Evolutionary conservation across 2,888 invertebrate species (phyloP).

Genomic region (Calameuta filiformis): DNA sequence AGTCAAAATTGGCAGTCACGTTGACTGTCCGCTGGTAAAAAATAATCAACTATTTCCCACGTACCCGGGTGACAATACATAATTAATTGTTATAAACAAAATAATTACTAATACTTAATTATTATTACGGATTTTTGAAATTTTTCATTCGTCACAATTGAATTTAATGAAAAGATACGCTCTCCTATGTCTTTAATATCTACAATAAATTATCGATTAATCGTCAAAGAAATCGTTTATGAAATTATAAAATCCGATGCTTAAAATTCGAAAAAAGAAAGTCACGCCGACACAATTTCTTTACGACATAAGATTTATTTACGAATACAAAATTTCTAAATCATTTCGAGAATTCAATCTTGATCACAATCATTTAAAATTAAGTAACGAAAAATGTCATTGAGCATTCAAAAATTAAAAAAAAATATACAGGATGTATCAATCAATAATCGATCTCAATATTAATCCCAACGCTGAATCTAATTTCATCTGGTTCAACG

Average conservation of each 20-base stretch:
- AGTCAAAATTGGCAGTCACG: background rate
- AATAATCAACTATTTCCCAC: background rate
- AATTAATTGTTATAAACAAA: background rate
- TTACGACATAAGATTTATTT: background rate
- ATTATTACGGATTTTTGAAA: background rate
- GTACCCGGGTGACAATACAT: background rate
- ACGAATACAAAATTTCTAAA: background rate
- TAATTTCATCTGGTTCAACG: background rate
- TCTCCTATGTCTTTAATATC: background rate
- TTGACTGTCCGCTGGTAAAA: background rate
- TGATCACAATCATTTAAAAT: too few species aligned
- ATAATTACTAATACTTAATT: background rate
- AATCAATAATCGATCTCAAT: too few species aligned
- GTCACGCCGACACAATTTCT: background rate
- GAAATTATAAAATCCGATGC: background rate
- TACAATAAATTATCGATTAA: background rate
- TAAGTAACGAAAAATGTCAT: too few species aligned
- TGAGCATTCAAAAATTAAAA: background rate
- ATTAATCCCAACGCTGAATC: background rate
- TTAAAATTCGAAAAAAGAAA: background rate
- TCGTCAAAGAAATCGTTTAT: background rate
- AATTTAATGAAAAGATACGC: background rate
- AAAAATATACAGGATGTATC: background rate
- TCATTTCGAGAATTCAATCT: background rate
- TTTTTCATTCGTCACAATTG: background rate